Conservation (phyloP, 2,888 invertebrate species). For the Drosophila vallismaia region DNA sequence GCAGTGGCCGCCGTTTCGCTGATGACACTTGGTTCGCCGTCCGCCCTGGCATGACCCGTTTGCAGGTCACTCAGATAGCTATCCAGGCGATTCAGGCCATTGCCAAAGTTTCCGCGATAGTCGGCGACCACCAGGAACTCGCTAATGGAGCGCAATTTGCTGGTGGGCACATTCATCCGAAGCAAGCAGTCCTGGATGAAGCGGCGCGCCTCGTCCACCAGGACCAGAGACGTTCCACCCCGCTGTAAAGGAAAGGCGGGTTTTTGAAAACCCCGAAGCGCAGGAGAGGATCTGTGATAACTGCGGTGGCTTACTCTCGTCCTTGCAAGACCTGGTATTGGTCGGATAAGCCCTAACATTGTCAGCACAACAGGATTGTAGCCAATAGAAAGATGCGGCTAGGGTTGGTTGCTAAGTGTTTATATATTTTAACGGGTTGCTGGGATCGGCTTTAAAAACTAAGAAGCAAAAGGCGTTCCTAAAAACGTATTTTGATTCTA, state of each 20-base stretch:
- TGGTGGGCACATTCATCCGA: constrained; percentile 46
- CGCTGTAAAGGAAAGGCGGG: constrained; percentile 10
- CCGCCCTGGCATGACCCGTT: constrained; percentile 32
- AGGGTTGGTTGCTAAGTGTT: constrained; percentile 47
- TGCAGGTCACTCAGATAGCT: constrained; percentile 50
- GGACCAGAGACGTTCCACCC: constrained; percentile 45
- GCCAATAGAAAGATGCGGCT: constrained; percentile 8
- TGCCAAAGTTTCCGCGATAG: constrained; percentile 53
- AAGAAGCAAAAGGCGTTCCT: not conserved
- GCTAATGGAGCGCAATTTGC: constrained; percentile 47
- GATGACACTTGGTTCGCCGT: constrained; percentile 48
- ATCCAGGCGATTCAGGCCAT: constrained; percentile 53
- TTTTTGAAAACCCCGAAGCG: constrained; percentile 6
- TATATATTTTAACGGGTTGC: constrained; percentile 16
- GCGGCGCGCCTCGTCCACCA: constrained; percentile 56
- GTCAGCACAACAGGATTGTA: not conserved
- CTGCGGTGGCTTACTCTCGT: not conserved
- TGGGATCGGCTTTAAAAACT: not conserved
- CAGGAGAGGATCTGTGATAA: constrained; percentile 7
- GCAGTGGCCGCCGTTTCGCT: constrained; percentile 45
- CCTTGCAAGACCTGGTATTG: not conserved
- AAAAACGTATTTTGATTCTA: not conserved
- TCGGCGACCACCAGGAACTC: constrained; percentile 58
- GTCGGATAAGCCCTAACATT: constrained; percentile 23
- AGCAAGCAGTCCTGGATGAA: constrained; percentile 57